phyloP scores from a whole-genome alignment of 2,113 vertebrate genomes.

The Podilymbus podiceps region DNA sequence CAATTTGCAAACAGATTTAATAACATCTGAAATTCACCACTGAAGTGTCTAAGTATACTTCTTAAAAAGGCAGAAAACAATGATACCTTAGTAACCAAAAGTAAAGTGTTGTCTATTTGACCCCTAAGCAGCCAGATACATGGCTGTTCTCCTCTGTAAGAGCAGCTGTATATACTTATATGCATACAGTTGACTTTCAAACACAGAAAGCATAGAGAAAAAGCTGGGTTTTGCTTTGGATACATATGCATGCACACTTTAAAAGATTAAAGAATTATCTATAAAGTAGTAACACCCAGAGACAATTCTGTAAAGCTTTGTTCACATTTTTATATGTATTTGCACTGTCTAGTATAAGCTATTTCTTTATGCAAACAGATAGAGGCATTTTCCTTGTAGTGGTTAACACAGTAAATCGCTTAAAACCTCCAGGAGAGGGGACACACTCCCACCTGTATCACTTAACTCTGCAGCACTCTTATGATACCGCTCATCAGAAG shows the following conservation, averaged over 20 bases:
- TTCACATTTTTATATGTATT: accelerated
- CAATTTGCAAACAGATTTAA: not conserved
- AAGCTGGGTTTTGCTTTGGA: not conserved
- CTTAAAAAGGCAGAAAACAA: not conserved
- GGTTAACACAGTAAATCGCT: accelerated
- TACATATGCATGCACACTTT: accelerated
- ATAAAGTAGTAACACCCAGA: not conserved
- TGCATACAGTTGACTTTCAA: not conserved
- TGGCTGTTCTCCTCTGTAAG: not conserved
- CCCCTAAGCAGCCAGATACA: accelerated
- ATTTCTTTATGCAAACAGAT: accelerated
- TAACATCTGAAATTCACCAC: not conserved
- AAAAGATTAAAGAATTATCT: not conserved
- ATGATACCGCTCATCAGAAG: accelerated
- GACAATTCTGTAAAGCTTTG: not conserved
- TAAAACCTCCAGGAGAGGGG: not conserved
- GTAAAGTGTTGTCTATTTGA: too few relatives aligned
- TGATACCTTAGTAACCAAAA: not conserved
- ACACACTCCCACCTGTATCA: accelerated
- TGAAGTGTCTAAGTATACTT: not conserved
- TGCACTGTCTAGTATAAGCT: not conserved
- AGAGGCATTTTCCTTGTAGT: accelerated
- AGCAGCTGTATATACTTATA: not conserved
- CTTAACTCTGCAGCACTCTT: accelerated
- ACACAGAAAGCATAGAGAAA: not conserved